These are phyloP conservation scores for Polydrusus tereticollis DNA, from an alignment of 2,888 invertebrate genomes.

Conservation along the genomic window DNA sequence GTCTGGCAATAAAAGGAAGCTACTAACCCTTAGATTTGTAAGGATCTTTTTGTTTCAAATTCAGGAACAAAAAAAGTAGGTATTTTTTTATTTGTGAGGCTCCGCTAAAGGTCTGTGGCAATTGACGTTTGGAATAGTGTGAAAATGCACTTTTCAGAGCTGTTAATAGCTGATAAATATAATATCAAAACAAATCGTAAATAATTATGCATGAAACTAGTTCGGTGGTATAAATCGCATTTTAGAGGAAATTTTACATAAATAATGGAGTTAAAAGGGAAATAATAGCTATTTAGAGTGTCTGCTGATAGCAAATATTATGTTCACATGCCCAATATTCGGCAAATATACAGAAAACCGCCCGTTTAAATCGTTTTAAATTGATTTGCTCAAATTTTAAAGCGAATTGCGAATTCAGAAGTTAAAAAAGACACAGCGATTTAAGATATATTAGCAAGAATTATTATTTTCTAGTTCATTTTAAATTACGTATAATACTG, in stretches of 20 bases:
- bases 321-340: slow-evolving; percentile 39
- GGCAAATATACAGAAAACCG: slow-evolving; percentile 19
- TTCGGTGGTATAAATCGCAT: slow-evolving; percentile 43
- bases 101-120: not conserved
- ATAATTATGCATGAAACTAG: slow-evolving; percentile 46
- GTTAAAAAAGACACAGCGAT: too few relatives aligned
- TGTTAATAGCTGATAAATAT: slow-evolving; percentile 48
- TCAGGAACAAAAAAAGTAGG: too few relatives aligned
- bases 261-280: slow-evolving; percentile 51
- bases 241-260: slow-evolving; percentile 50
- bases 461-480: too few relatives aligned
- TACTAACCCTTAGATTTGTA: too few relatives aligned
- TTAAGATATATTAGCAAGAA: too few relatives aligned
- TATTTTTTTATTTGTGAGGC: not conserved
- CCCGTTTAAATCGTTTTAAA: not conserved
- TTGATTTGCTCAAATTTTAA: not conserved
- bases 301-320: slow-evolving; percentile 48
- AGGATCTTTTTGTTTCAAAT: too few relatives aligned
- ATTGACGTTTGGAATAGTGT: not conserved
- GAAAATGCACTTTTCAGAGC: slow-evolving; percentile 18
- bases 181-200: slow-evolving; percentile 51
- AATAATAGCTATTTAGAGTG: slow-evolving; percentile 50
- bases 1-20: too few relatives aligned
- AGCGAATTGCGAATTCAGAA: too few relatives aligned
- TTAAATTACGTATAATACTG: too few relatives aligned